Evolutionary conservation across 2,888 invertebrate species (phyloP), one percentile per base, ranked within the genome.

Genomic region (Drosophila meridionalis): DNA sequence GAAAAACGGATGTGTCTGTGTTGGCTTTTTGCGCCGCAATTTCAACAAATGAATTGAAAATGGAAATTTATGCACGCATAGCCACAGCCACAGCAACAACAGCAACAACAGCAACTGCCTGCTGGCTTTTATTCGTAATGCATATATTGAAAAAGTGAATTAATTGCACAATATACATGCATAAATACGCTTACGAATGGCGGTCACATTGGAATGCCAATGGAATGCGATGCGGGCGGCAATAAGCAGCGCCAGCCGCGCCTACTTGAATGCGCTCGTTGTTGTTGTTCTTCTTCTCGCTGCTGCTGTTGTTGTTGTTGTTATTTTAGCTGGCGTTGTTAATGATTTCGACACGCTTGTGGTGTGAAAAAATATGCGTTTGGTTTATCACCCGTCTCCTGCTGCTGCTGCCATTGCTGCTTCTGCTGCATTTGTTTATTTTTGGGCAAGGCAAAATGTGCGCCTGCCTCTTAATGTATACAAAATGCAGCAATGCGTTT

Each of bases 301-400:
- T 76, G 64, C 58, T 64, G 62, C 69, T 82, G 73, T 61, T 53
- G 47, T 48, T 55, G 58, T 47, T 67, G 71, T 53, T 64, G 60
- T 45, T 48, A 75, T 55, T 74, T 70, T 52, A 67, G 73, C 43
- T 76, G 68, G 65, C 66, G 64, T 73, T 83, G 76, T 81, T 87
- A 89, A 89, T 89, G 90, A 76, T 76, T 76, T 76, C 82, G 77
- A 88, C 73, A 74, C 81, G 73, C 73, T 77, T 76, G 69, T 82
- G 83, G 85, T 85, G 85, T 90, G 90, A 82, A 88, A 73, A 85
- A 87, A 80, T 85, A 90, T 85, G 88, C 88, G 80, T 85, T 88
- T 75, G 86, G 69, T 85, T 85, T 85, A 90, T 85, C 88, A 82
- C 74, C 65, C 65, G 38, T 48, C 60, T 43, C 43, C 69, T 50